Percentiles rank a stretch among this genome's conserved stretches.
Evolutionary conservation across 2,113 vertebrate genomes (phyloP).

Genomic region (Gopherus flavomarginatus): DNA sequence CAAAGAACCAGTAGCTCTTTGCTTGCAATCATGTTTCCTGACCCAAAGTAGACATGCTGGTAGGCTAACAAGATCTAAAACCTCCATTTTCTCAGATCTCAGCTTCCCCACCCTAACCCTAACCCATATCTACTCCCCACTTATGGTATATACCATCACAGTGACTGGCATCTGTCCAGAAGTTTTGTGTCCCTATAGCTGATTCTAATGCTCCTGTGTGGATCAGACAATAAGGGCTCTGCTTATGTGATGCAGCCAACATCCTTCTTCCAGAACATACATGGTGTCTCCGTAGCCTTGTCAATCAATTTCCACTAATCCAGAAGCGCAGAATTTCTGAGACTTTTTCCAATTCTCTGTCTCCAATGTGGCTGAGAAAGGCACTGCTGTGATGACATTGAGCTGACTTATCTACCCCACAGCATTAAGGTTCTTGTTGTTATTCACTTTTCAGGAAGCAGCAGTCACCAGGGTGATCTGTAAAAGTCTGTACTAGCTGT

Average conservation of each 20-base stretch:
- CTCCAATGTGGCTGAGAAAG: conserved; percentile 22
- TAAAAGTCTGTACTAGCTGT: conserved; percentile 12
- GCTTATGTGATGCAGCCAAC: conserved; percentile 51
- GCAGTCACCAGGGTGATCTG: conserved; percentile 1
- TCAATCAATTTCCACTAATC: conserved; percentile 45
- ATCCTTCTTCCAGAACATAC: conserved; percentile 60
- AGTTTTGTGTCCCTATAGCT: conserved; percentile 60
- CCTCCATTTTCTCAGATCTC: background rate
- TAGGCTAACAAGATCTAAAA: conserved; percentile 51
- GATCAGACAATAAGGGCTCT: conserved; percentile 30
- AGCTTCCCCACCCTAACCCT: rapidly evolving
- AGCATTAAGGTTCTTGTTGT: conserved; percentile 14
- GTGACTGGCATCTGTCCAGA: conserved; percentile 61
- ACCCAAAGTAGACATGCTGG: background rate
- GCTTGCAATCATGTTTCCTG: background rate
- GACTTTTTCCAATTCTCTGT: conserved; percentile 37
- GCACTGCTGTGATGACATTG: background rate
- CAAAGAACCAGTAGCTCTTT: background rate
- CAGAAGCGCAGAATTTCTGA: conserved; percentile 53
- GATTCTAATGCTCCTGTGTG: conserved; percentile 49
- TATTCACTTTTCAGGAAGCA: background rate
- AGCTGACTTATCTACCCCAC: background rate
- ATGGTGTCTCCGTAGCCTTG: conserved; percentile 44
- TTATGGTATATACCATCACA: conserved; percentile 1
- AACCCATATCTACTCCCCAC: background rate